These are phyloP conservation scores for Epizoanthus fatuus DNA, from an alignment of 92 coral and sea anemone species.

Conservation along the genomic window DNA sequence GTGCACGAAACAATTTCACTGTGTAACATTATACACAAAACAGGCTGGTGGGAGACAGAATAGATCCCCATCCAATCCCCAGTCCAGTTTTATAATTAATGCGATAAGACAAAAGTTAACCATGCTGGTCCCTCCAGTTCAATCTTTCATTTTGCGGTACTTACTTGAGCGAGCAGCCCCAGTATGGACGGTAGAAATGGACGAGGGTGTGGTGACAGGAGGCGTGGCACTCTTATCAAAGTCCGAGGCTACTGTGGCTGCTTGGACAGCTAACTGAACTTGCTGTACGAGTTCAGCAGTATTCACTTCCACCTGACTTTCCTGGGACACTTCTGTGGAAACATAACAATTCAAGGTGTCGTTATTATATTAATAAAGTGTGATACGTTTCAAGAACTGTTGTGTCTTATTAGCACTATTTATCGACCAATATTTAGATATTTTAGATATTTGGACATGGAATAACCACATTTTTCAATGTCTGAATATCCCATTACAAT, in stretches of 20 bases:
- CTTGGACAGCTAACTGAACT: conserved; percentile 76
- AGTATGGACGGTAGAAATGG: neutral
- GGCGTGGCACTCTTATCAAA: conserved; percentile 7
- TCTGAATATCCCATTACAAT: too few species aligned
- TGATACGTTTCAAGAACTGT: neutral
- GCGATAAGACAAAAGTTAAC: too few species aligned
- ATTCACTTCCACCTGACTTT: conserved; percentile 45
- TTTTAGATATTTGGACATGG: too few species aligned
- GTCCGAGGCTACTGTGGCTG: conserved; percentile 45
- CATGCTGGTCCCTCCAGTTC: too few species aligned
- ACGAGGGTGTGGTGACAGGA: neutral
- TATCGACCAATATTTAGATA: too few species aligned
- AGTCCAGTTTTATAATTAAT: too few species aligned
- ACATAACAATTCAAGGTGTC: neutral
- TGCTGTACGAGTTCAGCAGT: conserved; percentile 74
- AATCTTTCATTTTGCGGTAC: neutral
- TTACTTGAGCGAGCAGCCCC: conserved; percentile 22
- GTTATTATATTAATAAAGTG: neutral
- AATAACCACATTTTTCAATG: too few species aligned
- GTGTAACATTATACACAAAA: too few species aligned
- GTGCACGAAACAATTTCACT: too few species aligned
- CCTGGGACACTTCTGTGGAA: conserved; percentile 13
- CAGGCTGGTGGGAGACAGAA: too few species aligned
- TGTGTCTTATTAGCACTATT: neutral
- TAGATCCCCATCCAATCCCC: too few species aligned